These are phyloP conservation scores for Typhlichthys eigenmanni DNA, from an alignment of 2,797 vertebrate genomes.

Conservation along the genomic window DNA sequence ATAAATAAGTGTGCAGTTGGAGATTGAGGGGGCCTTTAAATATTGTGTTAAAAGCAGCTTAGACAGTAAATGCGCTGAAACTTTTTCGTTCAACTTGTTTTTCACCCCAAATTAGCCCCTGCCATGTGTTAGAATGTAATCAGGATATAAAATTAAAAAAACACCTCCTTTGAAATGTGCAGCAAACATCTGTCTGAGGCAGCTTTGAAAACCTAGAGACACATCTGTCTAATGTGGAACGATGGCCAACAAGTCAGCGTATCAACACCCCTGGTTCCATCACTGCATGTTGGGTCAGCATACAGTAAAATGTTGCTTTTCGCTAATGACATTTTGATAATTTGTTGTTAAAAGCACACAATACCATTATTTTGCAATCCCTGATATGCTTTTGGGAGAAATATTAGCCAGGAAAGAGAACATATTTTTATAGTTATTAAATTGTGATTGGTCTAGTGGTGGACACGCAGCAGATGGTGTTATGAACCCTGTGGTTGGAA, in stretches of 20 bases:
- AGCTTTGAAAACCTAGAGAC: slow-evolving; percentile 55
- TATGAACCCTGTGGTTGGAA: slow-evolving; percentile 41
- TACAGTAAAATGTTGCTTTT: no score
- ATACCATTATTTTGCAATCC: background rate
- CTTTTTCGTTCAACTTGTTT: slow-evolving; percentile 21
- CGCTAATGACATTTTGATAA: background rate
- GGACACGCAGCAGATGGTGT: slow-evolving; percentile 74
- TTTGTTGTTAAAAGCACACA: slow-evolving; percentile 4
- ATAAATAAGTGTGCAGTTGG: background rate
- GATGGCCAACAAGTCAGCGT: slow-evolving; percentile 17
- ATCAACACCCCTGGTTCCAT: background rate
- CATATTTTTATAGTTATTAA: slow-evolving; percentile 65
- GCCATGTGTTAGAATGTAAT: slow-evolving; percentile 65
- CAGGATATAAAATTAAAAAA: slow-evolving; percentile 61
- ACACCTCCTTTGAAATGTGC: slow-evolving; percentile 74
- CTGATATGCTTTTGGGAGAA: slow-evolving; percentile 21
- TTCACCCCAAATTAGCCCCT: slow-evolving; percentile 16
- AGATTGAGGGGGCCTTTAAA: no score
- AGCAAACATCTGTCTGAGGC: slow-evolving; percentile 70
- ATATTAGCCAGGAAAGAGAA: slow-evolving; percentile 56
- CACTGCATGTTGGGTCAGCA: no score
- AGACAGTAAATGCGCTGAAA: slow-evolving; percentile 16
- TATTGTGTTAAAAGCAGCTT: background rate
- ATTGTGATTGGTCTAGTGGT: slow-evolving; percentile 56
- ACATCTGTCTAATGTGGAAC: slow-evolving; percentile 55